phyloP scores from a whole-genome alignment of 2,888 invertebrate genomes.

The Drosophila monieri region DNA sequence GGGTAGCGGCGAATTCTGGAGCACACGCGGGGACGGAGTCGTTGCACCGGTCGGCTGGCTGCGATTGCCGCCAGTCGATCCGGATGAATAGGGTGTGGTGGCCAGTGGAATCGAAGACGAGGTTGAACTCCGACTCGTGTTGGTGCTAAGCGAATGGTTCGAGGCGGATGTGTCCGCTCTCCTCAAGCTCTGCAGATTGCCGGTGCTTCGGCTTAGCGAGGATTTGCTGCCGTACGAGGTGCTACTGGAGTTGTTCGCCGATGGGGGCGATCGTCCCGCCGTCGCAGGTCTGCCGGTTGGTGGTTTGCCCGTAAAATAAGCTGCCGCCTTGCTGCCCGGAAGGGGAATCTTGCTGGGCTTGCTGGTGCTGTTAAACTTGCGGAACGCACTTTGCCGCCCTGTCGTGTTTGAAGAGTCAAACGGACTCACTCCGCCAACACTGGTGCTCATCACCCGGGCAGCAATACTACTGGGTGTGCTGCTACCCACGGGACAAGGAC shows the following conservation, averaged over 20 bases:
- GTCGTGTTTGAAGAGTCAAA: conserved; percentile 64
- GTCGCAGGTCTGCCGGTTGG: conserved; percentile 83
- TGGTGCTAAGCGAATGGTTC: conserved; percentile 74
- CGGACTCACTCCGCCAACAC: conserved; percentile 77
- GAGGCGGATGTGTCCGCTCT: conserved; percentile 85
- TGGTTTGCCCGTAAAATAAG: conserved; percentile 86
- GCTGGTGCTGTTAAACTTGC: conserved; percentile 74
- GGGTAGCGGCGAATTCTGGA: conserved; percentile 83
- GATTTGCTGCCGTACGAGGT: conserved; percentile 80
- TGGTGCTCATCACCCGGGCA: conserved; percentile 78
- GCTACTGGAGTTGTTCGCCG: conserved; percentile 70
- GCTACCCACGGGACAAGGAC: conserved; percentile 56
- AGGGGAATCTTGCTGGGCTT: conserved; percentile 91
- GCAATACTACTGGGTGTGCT: conserved; percentile 63
- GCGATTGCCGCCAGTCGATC: conserved; percentile 59
- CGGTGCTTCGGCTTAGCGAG: conserved; percentile 83
- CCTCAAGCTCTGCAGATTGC: conserved; percentile 83
- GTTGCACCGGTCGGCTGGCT: conserved; percentile 54
- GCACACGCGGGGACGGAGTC: conserved; percentile 81
- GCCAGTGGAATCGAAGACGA: conserved; percentile 83
- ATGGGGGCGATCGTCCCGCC: conserved; percentile 75
- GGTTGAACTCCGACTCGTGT: conserved; percentile 81
- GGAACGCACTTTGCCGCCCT: conserved; percentile 58
- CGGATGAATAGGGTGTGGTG: conserved; percentile 79
- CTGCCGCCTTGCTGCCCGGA: conserved; percentile 85